Percentiles rank a stretch among this genome's conserved stretches.
phyloP scores from a whole-genome alignment of 2,888 invertebrate species.

The Yponomeuta sedellus region DNA sequence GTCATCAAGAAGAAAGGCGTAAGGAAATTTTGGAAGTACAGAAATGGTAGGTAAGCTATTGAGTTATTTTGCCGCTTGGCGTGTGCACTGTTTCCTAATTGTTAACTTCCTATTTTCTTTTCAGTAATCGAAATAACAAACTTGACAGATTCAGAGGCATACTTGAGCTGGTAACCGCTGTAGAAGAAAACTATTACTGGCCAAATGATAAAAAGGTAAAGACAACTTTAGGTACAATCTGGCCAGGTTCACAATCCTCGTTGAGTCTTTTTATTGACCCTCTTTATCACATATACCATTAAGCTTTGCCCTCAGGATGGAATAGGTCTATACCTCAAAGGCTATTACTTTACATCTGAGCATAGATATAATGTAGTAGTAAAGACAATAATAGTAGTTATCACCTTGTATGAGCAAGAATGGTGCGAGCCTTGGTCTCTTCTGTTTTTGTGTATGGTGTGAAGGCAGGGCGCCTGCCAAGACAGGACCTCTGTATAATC shows the following conservation, averaged over 20 bases:
- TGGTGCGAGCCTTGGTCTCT: too few relatives aligned
- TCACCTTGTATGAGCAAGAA: too few relatives aligned
- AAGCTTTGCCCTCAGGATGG: too few relatives aligned
- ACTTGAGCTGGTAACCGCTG: constrained; percentile 50
- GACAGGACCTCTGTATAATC: too few relatives aligned
- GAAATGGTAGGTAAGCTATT: constrained; percentile 74
- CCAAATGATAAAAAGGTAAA: constrained; percentile 21
- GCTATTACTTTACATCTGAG: not conserved
- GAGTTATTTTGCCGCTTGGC: not conserved
- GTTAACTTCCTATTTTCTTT: constrained; percentile 27
- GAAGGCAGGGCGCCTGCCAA: too few relatives aligned
- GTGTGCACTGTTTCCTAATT: not conserved
- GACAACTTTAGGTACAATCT: too few relatives aligned
- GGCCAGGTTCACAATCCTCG: too few relatives aligned
- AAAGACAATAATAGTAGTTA: too few relatives aligned
- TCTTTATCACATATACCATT: too few relatives aligned
- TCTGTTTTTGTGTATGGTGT: too few relatives aligned
- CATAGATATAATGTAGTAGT: not conserved
- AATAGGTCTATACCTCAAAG: too few relatives aligned
- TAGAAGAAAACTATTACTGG: constrained; percentile 31
- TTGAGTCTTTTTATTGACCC: too few relatives aligned
- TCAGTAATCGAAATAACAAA: constrained; percentile 63
- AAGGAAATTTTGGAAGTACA: constrained; percentile 71
- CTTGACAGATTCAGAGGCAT: constrained; percentile 73
- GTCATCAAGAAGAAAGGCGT: constrained; percentile 72